Base-by-base conservation (phyloP, 2,113 vertebrate species). In the Axis porcinus region DNA sequence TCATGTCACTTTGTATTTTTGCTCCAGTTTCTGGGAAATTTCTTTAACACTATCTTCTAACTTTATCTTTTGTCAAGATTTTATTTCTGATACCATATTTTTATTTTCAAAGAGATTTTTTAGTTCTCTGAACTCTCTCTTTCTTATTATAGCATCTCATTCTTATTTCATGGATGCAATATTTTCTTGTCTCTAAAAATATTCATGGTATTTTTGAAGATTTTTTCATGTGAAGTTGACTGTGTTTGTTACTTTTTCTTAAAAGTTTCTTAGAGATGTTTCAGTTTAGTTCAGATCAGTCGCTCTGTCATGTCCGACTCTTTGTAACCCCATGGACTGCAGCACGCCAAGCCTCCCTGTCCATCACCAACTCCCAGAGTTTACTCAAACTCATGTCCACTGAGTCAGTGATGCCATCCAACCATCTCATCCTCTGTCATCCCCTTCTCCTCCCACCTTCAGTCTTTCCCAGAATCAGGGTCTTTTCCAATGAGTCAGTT, bases 71-170 rank as follows among this genome's bases (percentile, higher is more conserved):
- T 95, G 50, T 23, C 16, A 78, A 76, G 30, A 70, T 84, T 83
- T 78, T 27, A 70, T 84, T 95, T 50, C 27, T 96, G 14, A 33
- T 92, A 79, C 62, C 33, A 52, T 8, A 19, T 50, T 90, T 96
- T 93, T 47, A 81, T 88, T 97, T 91, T 60, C 70, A 83, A 58
- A 87, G 21, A 76, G 17, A 76, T 40, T 86, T 84, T 95, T 86
- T 83, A 33, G 52, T 83, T 92, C 6, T 86, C 47, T 83, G 54
- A 83, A 5, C 23, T 95, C 10, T 47, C 4, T 92, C 27, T 94
- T 78, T 83, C 25, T 97, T 82, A 74, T 57, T 85, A 93, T 62
- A 84, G 30, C 43, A 91, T 81, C 89, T 81, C 50, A 91, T 28
- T 60, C 52, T 92, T 40, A 54, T 87, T 90, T 83, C 47, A 90